A percentile compares a stretch with the other conserved stretches of the same genome.
Evolutionary conservation across 2,797 vertebrate genomes (phyloP).

Genomic region (Cossypha caffra): DNA sequence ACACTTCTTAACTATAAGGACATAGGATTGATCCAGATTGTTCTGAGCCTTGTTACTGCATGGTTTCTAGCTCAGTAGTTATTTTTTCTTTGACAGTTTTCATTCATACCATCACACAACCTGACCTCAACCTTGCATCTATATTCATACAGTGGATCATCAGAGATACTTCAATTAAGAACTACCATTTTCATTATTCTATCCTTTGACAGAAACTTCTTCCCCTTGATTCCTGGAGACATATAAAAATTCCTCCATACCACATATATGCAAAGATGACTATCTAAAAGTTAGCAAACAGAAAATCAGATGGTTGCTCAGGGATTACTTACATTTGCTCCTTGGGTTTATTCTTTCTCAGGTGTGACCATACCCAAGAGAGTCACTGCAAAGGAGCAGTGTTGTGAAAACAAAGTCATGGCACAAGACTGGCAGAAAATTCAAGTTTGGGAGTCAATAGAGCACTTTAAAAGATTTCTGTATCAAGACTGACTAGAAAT

Average conservation of each 20-base stretch:
- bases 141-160: not conserved
- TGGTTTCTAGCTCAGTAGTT: not conserved
- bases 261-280: not conserved
- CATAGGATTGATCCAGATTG: not conserved
- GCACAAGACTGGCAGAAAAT: not conserved
- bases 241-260: not conserved
- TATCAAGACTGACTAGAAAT: not conserved
- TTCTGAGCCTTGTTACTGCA: not conserved
- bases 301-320: not conserved
- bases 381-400: not conserved
- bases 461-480: not conserved
- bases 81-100: not conserved
- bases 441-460: not conserved
- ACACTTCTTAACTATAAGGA: not conserved
- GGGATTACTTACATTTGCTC: not conserved
- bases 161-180: not conserved
- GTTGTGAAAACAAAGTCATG: not conserved
- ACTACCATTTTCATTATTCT: not conserved
- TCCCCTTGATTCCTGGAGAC: not conserved
- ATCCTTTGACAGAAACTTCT: not conserved
- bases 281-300: not conserved
- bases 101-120: not conserved
- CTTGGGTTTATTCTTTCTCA: not conserved
- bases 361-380: not conserved
- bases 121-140: not conserved